Percentiles rank a stretch among this genome's conserved stretches.
phyloP scores from a whole-genome alignment of 2,797 vertebrate genomes.

The Propithecus deckenii region DNA sequence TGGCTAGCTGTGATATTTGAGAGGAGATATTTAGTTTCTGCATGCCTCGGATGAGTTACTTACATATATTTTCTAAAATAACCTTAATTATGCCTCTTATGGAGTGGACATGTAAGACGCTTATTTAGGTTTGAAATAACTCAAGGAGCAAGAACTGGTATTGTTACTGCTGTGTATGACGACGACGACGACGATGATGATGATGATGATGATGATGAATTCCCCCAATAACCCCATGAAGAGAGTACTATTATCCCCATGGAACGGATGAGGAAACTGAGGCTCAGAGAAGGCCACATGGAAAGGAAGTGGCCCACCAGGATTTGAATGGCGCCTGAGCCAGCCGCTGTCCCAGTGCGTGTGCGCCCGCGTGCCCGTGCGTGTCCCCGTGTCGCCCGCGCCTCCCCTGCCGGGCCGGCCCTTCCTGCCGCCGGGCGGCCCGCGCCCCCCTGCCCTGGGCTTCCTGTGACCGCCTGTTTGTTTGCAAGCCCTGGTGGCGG shows the following conservation, averaged over 20 bases:
- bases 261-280: not conserved
- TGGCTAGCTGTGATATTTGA: not conserved
- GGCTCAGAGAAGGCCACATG: not conserved
- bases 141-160: not conserved
- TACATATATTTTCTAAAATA: not conserved
- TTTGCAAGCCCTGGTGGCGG: slow-evolving; percentile 61
- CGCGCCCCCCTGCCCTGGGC: slow-evolving; percentile 53
- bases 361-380: slow-evolving; percentile 7
- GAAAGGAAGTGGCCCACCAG: not conserved
- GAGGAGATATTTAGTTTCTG: too few relatives aligned
- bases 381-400: slow-evolving; percentile 42
- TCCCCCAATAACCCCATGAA: not conserved
- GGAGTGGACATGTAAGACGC: not conserved
- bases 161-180: not conserved
- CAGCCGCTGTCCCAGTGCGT: not conserved
- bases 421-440: slow-evolving; percentile 64
- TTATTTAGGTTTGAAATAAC: not conserved
- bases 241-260: not conserved
- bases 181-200: not conserved
- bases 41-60: not conserved
- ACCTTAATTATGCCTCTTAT: not conserved
- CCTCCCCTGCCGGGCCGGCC: slow-evolving; percentile 53
- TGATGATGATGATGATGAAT: not conserved
- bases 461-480: slow-evolving; percentile 77
- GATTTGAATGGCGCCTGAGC: not conserved